These are phyloP conservation scores for Drosophila ironensis DNA, from an alignment of 1,140 invertebrate genomes.

Conservation along the genomic window DNA sequence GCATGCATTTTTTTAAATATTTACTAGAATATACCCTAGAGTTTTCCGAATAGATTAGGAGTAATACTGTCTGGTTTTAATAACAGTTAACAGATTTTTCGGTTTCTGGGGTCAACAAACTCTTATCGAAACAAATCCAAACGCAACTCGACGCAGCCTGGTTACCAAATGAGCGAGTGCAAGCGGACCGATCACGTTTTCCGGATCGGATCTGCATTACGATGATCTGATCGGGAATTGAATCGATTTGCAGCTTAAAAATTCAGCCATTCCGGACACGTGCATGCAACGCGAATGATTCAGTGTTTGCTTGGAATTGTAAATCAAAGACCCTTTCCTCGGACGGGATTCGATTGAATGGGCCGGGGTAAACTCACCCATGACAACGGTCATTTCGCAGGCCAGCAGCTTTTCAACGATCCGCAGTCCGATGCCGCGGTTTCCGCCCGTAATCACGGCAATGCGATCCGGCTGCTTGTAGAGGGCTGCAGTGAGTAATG, in stretches of 20 bases:
- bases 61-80: too few relatives aligned
- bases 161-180: constrained; percentile 20
- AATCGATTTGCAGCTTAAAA: background rate
- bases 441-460: constrained; percentile 94
- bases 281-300: background rate
- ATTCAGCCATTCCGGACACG: constrained; percentile 34
- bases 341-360: constrained; percentile 1
- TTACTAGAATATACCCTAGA: too few relatives aligned
- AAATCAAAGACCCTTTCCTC: constrained; percentile 7
- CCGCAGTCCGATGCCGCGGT: constrained; percentile 92
- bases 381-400: constrained; percentile 91
- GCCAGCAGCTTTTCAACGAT: constrained; percentile 90
- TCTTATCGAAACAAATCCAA: constrained; percentile 12
- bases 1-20: too few relatives aligned
- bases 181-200: constrained; percentile 34
- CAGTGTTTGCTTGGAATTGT: constrained; percentile 40
- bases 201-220: constrained; percentile 16
- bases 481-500: constrained; percentile 82
- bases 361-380: constrained; percentile 85
- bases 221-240: constrained; percentile 5
- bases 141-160: constrained; percentile 6
- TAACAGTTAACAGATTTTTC: too few relatives aligned
- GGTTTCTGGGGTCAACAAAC: constrained; percentile 27
- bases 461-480: constrained; percentile 85
- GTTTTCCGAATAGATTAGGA: too few relatives aligned